Evolutionary conservation across 2,888 invertebrate genomes (phyloP), one percentile per base, ranked within the genome.

Genomic region (Ariolimax columbianus): DNA sequence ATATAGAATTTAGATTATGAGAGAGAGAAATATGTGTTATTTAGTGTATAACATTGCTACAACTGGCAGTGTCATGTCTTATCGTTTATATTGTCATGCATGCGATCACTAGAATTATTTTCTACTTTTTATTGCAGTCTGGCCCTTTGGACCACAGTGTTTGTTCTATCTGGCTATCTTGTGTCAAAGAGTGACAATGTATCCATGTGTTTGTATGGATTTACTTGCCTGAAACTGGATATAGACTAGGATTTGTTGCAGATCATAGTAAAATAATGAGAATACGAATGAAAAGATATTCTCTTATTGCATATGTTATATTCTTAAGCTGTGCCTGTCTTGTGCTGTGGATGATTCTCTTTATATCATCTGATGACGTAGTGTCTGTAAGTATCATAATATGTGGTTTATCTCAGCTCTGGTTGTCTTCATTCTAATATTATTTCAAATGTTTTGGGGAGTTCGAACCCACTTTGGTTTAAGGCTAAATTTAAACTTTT

Each of bases 241-340:
- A 63, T 63, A n/a, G 11, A 63, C 59, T 4, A 23, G n/a, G 4
- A 63, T 26, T 11, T 63, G n/a, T 11, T n/a, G n/a, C n/a, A n/a
- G 59, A 63, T n/a, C n/a, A 63, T 63, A 63, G 26, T 6, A n/a
- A 66, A 66, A 66, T 66, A 33, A 82, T 82, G 81, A 66, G 23
- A 26, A 51, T 82, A 33, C 51, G 72, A n/a, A 38, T 83, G 4
- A 68, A 30, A 40, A 70, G 78, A 70, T 59, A 66, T 17, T 40
- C 83, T 36, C 70, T 83, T 26, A 0, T 70, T 40, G 59, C 78
- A 26, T 83, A 83, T 43, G 59, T 78, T 40, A 11, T 78, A 0
- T 72, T 51, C 14, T 33, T 83, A 7, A 78, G 83, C 30, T 59
- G n/a, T 38, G 82, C n/a, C 26, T 73, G 86, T 73, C 19, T 72